Conservation (phyloP, 2,113 vertebrate genomes). For the Kryptolebias marmoratus region DNA sequence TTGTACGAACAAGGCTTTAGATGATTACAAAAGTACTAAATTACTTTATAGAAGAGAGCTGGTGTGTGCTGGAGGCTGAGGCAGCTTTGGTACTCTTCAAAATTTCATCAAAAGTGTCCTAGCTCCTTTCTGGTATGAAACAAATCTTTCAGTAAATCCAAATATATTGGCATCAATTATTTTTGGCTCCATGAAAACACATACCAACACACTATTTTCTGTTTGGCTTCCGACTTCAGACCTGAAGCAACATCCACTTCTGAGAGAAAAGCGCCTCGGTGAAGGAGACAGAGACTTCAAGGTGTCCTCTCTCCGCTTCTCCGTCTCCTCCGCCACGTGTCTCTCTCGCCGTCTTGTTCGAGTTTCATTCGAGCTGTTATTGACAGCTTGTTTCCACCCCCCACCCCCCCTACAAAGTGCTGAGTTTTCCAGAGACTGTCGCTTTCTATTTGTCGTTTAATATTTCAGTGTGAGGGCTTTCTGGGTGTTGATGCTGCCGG, state of each 20-base stretch:
- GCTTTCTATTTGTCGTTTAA: slow-evolving; percentile 76
- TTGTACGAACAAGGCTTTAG: too few species aligned
- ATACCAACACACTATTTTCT: not conserved
- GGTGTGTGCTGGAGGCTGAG: too few species aligned
- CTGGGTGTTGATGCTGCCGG: slow-evolving; percentile 48
- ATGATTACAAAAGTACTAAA: too few species aligned
- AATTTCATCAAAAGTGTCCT: too few species aligned
- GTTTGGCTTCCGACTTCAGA: slow-evolving; percentile 56
- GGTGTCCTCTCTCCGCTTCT: slow-evolving; percentile 34
- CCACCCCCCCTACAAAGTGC: slow-evolving; percentile 55
- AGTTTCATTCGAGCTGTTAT: slow-evolving; percentile 37
- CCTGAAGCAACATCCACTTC: slow-evolving; percentile 31
- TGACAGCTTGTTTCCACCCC: slow-evolving; percentile 69
- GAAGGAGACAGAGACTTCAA: slow-evolving; percentile 44
- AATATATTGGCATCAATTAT: not conserved
- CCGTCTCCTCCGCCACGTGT: slow-evolving; percentile 19
- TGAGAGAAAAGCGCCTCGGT: slow-evolving; percentile 38
- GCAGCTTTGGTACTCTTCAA: too few species aligned
- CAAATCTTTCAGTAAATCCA: not conserved
- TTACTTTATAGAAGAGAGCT: too few species aligned
- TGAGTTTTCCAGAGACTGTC: slow-evolving; percentile 74
- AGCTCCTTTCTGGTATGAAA: too few species aligned
- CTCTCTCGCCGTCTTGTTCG: slow-evolving; percentile 38
- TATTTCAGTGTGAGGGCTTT: slow-evolving; percentile 73
- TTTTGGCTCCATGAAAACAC: not conserved